Evolutionary conservation across 2,888 invertebrate genomes (phyloP).

Genomic region (Acronicta leporina): DNA sequence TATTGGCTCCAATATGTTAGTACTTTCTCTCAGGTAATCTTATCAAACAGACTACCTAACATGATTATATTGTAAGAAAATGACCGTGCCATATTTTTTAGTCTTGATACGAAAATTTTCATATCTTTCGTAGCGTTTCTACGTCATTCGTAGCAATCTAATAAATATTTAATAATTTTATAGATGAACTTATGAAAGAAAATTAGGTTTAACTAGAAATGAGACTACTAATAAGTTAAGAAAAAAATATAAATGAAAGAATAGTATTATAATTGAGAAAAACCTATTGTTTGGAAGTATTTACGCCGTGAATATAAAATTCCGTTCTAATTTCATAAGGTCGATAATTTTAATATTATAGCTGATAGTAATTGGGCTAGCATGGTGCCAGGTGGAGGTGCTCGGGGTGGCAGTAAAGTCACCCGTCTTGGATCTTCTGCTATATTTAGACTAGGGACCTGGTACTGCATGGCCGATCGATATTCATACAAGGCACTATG

Average conservation of each 20-base stretch:
- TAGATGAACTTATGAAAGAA: neutral
- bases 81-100: constrained; percentile 1
- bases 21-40: constrained; percentile 26
- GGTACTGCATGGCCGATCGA: constrained; percentile 64
- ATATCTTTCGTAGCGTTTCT: constrained; percentile 13
- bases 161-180: no score
- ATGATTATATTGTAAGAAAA: constrained; percentile 42
- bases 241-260: neutral
- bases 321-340: constrained; percentile 11
- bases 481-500: constrained; percentile 47
- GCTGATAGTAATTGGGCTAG: constrained; percentile 36
- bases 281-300: neutral
- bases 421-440: constrained; percentile 54
- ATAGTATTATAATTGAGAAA: no score
- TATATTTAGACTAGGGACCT: constrained; percentile 65
- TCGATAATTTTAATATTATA: neutral
- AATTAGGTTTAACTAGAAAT: neutral
- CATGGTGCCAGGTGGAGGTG: constrained; percentile 18
- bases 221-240: no score
- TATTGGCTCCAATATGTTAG: constrained; percentile 17
- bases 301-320: neutral
- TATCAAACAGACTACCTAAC: constrained; percentile 25
- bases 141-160: constrained; percentile 12
- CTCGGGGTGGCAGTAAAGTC: constrained; percentile 34
- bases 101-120: constrained; percentile 1